Evolutionary conservation across 2,113 vertebrate species (phyloP).

Genomic region (Pteronura brasiliensis): DNA sequence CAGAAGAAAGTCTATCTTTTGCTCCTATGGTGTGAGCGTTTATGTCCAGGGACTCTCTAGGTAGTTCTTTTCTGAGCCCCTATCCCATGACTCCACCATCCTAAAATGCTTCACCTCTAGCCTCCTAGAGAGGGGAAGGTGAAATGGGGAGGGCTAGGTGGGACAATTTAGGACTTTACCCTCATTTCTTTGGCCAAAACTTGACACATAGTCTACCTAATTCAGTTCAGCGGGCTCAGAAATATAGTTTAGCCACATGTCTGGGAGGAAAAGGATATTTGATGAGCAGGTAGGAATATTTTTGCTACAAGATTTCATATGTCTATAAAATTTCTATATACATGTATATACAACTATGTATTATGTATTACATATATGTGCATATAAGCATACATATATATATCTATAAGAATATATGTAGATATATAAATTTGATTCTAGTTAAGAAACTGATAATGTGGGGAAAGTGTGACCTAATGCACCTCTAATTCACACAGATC

Average conservation of each 20-base stretch:
- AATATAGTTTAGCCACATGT: not conserved
- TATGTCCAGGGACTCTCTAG: not conserved
- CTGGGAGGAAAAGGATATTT: not conserved
- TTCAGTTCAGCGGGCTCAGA: not conserved
- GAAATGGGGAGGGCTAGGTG: not conserved
- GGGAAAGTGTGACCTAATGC: not conserved
- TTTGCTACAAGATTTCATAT: not conserved
- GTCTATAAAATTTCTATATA: not conserved
- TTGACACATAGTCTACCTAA: not conserved
- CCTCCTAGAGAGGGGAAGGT: not conserved
- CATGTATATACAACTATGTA: not conserved
- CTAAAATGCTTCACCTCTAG: not conserved
- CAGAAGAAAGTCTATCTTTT: not conserved
- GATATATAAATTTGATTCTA: not conserved
- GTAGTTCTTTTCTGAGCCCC: not conserved
- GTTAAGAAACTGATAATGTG: not conserved
- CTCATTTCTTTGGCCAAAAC: not conserved
- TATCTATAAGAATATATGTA: not conserved
- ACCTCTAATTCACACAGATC: not conserved
- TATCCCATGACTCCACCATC: not conserved
- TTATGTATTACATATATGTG: not conserved
- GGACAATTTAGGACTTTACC: not conserved
- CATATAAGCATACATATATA: not conserved
- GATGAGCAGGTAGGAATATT: not conserved
- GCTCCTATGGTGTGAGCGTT: rapidly evolving